phyloP scores from a whole-genome alignment of 2,797 vertebrate species.

The Buphagus erythrorhynchus region DNA sequence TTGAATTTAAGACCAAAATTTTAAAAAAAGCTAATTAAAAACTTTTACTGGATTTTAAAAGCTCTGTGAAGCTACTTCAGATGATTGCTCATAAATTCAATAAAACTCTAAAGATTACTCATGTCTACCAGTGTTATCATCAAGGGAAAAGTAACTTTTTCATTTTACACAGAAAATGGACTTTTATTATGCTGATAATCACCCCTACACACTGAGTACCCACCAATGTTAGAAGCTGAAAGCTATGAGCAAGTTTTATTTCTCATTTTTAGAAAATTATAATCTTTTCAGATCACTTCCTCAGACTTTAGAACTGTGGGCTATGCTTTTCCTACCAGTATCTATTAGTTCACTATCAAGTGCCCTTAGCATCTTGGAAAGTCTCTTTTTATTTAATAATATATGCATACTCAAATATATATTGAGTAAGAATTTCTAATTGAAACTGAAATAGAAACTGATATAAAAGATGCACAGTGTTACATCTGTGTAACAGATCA shows the following conservation, averaged over 20 bases:
- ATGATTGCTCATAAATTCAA: conserved; percentile 28
- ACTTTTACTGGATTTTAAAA: not conserved
- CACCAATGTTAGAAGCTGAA: not conserved
- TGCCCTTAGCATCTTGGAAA: not conserved
- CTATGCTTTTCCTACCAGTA: not conserved
- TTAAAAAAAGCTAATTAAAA: not conserved
- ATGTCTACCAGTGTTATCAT: not conserved
- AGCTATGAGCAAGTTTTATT: not conserved
- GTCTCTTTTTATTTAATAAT: not conserved
- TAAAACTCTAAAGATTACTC: conserved; percentile 25
- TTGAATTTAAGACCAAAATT: not conserved
- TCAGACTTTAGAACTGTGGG: not conserved
- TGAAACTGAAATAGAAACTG: not conserved
- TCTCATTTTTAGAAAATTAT: not conserved
- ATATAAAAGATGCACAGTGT: not conserved
- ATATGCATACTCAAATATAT: not conserved
- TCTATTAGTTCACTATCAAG: not conserved
- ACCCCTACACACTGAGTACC: conserved; percentile 3
- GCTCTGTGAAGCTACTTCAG: not conserved
- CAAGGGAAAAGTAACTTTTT: conserved; percentile 8
- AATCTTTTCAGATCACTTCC: not conserved
- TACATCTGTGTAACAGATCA: not conserved
- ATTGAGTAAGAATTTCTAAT: not conserved
- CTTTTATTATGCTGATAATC: conserved; percentile 31
- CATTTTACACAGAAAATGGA: conserved; percentile 19